These are phyloP conservation scores for Dinoponera quadriceps DNA, from an alignment of 1,140 invertebrate species.

Conservation along the genomic window DNA sequence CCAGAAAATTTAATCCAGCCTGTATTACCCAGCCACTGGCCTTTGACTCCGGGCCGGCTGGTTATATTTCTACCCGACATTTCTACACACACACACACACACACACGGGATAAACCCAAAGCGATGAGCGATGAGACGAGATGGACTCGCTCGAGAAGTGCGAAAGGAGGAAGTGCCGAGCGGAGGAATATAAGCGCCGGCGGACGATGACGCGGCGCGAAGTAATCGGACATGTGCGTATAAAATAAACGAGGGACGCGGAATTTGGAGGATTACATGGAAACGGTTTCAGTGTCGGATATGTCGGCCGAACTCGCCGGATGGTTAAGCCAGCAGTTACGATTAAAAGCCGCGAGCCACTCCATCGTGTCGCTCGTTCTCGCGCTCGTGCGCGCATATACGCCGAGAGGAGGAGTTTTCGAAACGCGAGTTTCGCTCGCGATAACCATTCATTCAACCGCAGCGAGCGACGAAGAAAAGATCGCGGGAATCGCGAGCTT, in stretches of 20 bases:
- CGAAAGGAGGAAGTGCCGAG: neutral
- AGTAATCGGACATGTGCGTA: conserved; percentile 32
- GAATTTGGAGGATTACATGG: conserved; percentile 71
- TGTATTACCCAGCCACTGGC: too few relatives aligned
- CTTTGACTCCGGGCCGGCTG: too few relatives aligned
- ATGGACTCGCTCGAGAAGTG: neutral
- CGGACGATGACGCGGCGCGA: neutral
- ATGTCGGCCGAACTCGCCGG: conserved; percentile 62
- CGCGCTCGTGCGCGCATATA: neutral
- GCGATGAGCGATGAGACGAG: too few relatives aligned
- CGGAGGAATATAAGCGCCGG: conserved; percentile 11
- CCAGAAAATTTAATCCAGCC: too few relatives aligned
- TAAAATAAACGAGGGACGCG: conserved; percentile 10
- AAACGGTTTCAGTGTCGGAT: conserved; percentile 72
- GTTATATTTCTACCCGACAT: too few relatives aligned
- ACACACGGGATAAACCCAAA: conserved; percentile 1
- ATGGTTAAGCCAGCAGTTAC: conserved; percentile 68
- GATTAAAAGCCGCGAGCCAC: conserved; percentile 70
- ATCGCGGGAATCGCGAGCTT: too few relatives aligned
- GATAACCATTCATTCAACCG: too few relatives aligned
- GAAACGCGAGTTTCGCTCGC: too few relatives aligned
- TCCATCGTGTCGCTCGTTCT: conserved; percentile 33
- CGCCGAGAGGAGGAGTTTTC: too few relatives aligned
- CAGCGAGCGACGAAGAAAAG: too few relatives aligned
- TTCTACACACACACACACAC: too few relatives aligned